A percentile compares a stretch with the other conserved stretches of the same genome.
Conservation (phyloP, 2,888 invertebrate genomes). For the Hydrotaea cyrtoneurina region DNA sequence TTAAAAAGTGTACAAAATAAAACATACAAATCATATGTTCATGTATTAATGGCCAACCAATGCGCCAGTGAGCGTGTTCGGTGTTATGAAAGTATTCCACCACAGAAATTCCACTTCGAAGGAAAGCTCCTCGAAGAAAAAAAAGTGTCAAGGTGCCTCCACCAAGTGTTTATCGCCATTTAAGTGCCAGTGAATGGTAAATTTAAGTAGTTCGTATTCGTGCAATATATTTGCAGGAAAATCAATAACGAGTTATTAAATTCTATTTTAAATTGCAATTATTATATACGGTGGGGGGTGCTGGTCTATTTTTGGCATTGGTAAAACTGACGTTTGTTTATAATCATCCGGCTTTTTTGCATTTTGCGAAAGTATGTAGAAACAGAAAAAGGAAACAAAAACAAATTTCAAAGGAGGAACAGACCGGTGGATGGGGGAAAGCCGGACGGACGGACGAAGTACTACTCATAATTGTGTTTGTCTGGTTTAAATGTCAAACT, state of each 20-base stretch:
- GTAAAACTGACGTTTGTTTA: background rate
- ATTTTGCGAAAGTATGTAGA: background rate
- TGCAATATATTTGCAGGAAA: background rate
- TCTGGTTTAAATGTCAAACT: constrained; percentile 63
- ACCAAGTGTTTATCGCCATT: constrained; percentile 35
- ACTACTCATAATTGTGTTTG: constrained; percentile 44
- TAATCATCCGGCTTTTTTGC: constrained; percentile 32
- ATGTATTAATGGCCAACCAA: background rate
- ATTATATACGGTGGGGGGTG: background rate
- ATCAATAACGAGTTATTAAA: constrained; percentile 18
- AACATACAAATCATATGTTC: background rate
- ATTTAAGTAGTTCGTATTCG: background rate
- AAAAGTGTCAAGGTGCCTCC: constrained; percentile 65
- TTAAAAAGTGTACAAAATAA: background rate
- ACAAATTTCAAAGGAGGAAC: constrained; percentile 17
- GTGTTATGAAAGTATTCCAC: background rate
- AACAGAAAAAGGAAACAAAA: constrained; percentile 46
- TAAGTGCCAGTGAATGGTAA: constrained; percentile 46
- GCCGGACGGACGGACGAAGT: background rate
- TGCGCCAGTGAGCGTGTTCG: background rate
- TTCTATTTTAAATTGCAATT: background rate
- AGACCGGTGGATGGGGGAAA: background rate
- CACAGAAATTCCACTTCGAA: background rate
- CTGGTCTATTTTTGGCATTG: background rate
- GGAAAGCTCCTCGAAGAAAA: background rate